Conservation (phyloP, 2,888 invertebrate genomes). For the Spisula subtruncata region DNA sequence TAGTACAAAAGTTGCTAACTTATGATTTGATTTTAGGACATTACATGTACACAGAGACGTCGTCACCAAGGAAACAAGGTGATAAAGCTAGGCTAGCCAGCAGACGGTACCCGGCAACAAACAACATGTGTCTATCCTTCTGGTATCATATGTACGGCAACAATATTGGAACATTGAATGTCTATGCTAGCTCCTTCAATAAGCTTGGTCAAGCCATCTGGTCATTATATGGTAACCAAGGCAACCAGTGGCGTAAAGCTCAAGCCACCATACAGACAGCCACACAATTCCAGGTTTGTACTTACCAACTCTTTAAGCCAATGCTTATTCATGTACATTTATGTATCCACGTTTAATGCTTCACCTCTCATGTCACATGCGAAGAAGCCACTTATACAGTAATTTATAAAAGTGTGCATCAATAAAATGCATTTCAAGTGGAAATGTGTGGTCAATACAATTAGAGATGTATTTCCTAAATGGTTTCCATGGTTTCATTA, state of each 20-base stretch:
- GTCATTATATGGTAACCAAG: constrained; percentile 81
- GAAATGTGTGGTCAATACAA: no score
- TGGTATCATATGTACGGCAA: constrained; percentile 86
- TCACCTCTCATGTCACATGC: no score
- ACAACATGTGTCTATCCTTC: constrained; percentile 82
- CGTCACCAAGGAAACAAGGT: constrained; percentile 70
- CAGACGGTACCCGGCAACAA: constrained; percentile 73
- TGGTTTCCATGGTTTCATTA: no score
- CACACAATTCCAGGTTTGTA: constrained; percentile 73
- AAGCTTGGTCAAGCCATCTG: constrained; percentile 75
- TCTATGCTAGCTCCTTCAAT: constrained; percentile 75
- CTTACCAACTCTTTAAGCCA: background rate
- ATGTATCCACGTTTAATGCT: no score
- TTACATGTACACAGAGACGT: constrained; percentile 83
- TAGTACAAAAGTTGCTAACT: background rate
- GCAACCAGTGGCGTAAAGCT: constrained; percentile 82
- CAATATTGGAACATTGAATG: constrained; percentile 80
- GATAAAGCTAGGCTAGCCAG: constrained; percentile 81
- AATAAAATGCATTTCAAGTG: no score
- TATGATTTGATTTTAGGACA: constrained; percentile 70
- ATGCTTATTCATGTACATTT: no score
- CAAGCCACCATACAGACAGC: constrained; percentile 77
- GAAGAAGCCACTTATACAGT: no score
- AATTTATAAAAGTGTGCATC: no score
- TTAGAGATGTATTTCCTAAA: no score